Evolutionary conservation across 2,113 vertebrate species (phyloP), one percentile per base, ranked within the genome.

Genomic region (Bostrychus sinensis): DNA sequence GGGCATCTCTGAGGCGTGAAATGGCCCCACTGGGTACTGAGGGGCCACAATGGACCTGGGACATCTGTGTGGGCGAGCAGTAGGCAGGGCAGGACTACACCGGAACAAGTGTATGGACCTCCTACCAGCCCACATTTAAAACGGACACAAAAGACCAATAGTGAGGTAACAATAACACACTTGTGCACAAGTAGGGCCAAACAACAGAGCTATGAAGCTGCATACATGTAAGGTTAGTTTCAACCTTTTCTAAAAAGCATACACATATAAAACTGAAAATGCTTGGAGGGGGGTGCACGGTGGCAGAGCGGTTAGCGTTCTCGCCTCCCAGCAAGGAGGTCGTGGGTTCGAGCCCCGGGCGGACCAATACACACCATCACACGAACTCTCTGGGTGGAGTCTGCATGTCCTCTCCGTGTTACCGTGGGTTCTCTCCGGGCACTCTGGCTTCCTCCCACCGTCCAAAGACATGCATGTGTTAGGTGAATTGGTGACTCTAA

Each of bases 21-120:
- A 88, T 82, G 67, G 42, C 66, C 76, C 80, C 39, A 74, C 74
- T 68, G 88, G 75, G 70, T 78, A 66, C 45, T 65, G 30, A 25
- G 54, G 59, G 59, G 53, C 59, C 71, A 78, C 83, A 89, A 88
- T 83, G 55, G 85, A 48, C 56, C 60, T 46, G 23, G 53, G 81
- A 80, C 88, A 87, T 87, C 77, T 84, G 75, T 82, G 78, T 86
- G 32, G 73, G 80, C 78, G 54, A 82, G 71, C 68, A 68, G 83
- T 73, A 62, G 57, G 57, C 58, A 53, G 54, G 65, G 62, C 68
- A 36, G 14, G 73, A 61, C 71, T 46, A 57, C 64, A 86, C 84
- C 67, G 60, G 83, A 86, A 87, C 83, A 86, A 42, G 81, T 74
- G 60, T 61, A 56, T 78, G 66, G 75, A 68, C 77, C 79, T 86